These are phyloP conservation scores for Brachypteracias leptosomus DNA, from an alignment of 2,113 vertebrate species.

Conservation along the genomic window DNA sequence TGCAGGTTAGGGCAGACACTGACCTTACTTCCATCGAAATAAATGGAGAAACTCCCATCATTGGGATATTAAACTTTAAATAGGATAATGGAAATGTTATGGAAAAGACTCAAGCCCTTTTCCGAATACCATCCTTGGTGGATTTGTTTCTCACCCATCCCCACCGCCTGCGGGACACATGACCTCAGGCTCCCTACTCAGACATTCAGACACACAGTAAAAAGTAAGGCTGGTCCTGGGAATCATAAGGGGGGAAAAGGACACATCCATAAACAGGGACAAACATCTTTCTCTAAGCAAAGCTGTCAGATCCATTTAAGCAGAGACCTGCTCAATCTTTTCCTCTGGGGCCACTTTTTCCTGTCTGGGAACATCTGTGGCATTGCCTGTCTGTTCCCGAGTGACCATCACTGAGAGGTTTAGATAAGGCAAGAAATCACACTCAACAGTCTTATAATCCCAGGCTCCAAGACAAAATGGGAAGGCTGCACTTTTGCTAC, in stretches of 20 bases:
- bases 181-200: slow-evolving; percentile 35
- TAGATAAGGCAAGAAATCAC: slow-evolving; percentile 72
- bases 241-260: slow-evolving; percentile 68
- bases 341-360: slow-evolving; percentile 66
- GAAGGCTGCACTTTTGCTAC: slow-evolving; percentile 63
- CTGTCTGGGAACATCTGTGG: slow-evolving; percentile 68
- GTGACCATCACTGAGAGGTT: slow-evolving; percentile 62
- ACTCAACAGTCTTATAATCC: slow-evolving; percentile 55
- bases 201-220: slow-evolving; percentile 68
- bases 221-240: slow-evolving; percentile 75
- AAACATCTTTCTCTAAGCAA: slow-evolving; percentile 75
- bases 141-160: slow-evolving; percentile 64
- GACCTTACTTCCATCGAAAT: neutral
- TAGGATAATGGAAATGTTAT: slow-evolving; percentile 6
- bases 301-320: slow-evolving; percentile 71
- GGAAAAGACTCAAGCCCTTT: slow-evolving; percentile 7
- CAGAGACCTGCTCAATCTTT: slow-evolving; percentile 66
- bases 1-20: neutral
- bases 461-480: slow-evolving; percentile 47
- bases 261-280: slow-evolving; percentile 70
- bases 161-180: slow-evolving; percentile 19
- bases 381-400: slow-evolving; percentile 61
- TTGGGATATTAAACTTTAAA: slow-evolving; percentile 10
- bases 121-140: neutral
- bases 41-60: neutral